Evolutionary conservation across 2,888 invertebrate species (phyloP).

Genomic region (Pelosia muscerda): DNA sequence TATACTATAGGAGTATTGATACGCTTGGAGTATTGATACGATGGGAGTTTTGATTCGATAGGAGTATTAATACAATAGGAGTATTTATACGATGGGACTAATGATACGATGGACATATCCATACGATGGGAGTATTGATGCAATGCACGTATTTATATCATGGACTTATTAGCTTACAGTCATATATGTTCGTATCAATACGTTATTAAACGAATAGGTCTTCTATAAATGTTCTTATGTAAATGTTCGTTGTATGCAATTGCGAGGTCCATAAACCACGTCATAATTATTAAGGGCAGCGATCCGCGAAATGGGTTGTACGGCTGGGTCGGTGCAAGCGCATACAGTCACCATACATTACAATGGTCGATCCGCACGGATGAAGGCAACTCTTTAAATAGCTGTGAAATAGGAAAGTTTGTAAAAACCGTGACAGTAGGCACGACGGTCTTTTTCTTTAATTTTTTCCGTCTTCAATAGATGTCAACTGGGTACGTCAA

Average conservation of each 20-base stretch:
- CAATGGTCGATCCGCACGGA: conserved; percentile 50
- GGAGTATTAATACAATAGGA: too few species aligned
- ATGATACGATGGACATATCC: too few species aligned
- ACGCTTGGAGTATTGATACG: conserved; percentile 50
- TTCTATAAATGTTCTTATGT: too few species aligned
- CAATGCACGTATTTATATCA: too few species aligned
- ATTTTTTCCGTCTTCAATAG: conserved; percentile 19
- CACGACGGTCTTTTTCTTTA: conserved; percentile 25
- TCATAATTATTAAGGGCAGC: conserved; percentile 73
- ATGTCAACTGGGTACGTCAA: not conserved
- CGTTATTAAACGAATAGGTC: conserved; percentile 59
- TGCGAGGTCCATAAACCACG: conserved; percentile 59
- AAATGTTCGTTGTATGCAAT: conserved; percentile 57
- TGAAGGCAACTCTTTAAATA: conserved; percentile 54
- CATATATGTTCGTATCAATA: conserved; percentile 57
- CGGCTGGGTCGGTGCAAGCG: conserved; percentile 53
- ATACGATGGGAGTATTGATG: too few species aligned
- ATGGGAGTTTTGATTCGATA: conserved; percentile 53
- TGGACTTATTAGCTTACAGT: too few species aligned
- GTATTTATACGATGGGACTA: too few species aligned
- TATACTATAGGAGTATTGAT: conserved; percentile 44
- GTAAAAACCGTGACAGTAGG: conserved; percentile 36
- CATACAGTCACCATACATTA: conserved; percentile 47
- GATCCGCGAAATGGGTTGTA: conserved; percentile 74
- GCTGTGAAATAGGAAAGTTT: conserved; percentile 59